Evolutionary conservation across 1,140 invertebrate species (phyloP).

Genomic region (Gonatopus flavifemur): DNA sequence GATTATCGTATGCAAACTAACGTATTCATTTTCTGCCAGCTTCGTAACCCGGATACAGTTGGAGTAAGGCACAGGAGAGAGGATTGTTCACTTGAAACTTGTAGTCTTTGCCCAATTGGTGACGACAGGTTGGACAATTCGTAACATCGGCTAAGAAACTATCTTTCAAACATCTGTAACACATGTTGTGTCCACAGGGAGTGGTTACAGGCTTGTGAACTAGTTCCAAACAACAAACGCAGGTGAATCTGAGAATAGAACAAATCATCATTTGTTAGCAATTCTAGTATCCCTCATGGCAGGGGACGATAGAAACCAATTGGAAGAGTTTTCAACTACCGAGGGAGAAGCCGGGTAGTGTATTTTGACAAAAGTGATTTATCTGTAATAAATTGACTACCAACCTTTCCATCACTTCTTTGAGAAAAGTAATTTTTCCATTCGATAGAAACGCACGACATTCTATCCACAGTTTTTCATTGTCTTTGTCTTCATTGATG

Average conservation of each 20-base stretch:
- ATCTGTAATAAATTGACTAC: background rate
- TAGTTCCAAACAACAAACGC: constrained; percentile 80
- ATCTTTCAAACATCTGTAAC: constrained; percentile 67
- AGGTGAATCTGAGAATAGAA: constrained; percentile 65
- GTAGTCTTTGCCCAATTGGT: constrained; percentile 62
- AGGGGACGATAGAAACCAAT: background rate
- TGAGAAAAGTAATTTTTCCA: constrained; percentile 52
- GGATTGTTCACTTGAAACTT: constrained; percentile 61
- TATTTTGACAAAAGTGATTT: too few species aligned
- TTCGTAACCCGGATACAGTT: constrained; percentile 69
- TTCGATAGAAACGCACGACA: constrained; percentile 53
- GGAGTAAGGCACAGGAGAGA: constrained; percentile 59
- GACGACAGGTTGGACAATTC: constrained; percentile 71
- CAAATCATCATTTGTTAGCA: constrained; percentile 16
- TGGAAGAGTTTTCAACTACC: background rate
- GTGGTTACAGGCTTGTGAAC: constrained; percentile 75
- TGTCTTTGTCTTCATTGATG: constrained; percentile 64
- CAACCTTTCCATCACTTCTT: constrained; percentile 48
- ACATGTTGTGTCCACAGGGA: constrained; percentile 77
- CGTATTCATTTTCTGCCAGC: constrained; percentile 56
- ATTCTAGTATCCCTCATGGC: constrained; percentile 4
- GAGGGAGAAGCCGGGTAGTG: too few species aligned
- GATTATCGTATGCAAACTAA: too few species aligned
- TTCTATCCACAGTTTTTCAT: constrained; percentile 72
- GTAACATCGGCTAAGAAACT: constrained; percentile 69